Percentiles rank a stretch among this genome's conserved stretches.
Conservation (phyloP, 1,140 invertebrate species). For the Meloidogyne chitwoodi region DNA sequence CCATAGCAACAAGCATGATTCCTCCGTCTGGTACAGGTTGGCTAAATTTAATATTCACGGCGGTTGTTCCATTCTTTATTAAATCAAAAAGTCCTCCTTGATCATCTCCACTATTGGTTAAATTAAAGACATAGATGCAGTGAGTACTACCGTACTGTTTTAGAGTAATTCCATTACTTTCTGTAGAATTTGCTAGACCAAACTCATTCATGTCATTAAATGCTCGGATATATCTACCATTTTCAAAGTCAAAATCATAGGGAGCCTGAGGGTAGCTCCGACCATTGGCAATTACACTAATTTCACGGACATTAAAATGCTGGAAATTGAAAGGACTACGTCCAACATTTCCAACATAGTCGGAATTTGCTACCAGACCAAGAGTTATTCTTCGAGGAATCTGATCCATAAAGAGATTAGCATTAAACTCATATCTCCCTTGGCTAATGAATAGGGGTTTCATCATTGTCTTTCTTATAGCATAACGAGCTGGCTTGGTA, state of each 20-base stretch:
- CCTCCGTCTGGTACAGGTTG: no score
- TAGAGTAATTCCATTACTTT: no score
- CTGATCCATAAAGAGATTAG: conserved; percentile 10
- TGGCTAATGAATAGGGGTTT: no score
- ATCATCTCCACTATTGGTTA: conserved; percentile 11
- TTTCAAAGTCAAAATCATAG: conserved; percentile 14
- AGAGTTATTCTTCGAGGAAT: conserved; percentile 6
- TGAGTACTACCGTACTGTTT: neutral
- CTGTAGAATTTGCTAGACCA: neutral
- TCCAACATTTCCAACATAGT: no score
- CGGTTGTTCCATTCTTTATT: conserved; percentile 24
- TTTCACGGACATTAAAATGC: no score
- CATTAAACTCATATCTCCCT: no score
- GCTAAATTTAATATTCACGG: conserved; percentile 6
- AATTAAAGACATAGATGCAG: conserved; percentile 6
- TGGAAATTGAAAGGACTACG: no score
- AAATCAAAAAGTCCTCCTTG: conserved; percentile 13
- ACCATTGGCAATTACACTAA: no score
- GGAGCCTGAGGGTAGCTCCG: no score
- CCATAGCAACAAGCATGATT: no score
- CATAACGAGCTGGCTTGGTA: conserved; percentile 18
- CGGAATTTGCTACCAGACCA: conserved; percentile 14
- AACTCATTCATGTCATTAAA: conserved; percentile 15
- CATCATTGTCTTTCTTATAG: conserved; percentile 17
- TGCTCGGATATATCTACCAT: conserved; percentile 18